phyloP scores from a whole-genome alignment of 1,140 invertebrate genomes.

The Zaprionus davidi region DNA sequence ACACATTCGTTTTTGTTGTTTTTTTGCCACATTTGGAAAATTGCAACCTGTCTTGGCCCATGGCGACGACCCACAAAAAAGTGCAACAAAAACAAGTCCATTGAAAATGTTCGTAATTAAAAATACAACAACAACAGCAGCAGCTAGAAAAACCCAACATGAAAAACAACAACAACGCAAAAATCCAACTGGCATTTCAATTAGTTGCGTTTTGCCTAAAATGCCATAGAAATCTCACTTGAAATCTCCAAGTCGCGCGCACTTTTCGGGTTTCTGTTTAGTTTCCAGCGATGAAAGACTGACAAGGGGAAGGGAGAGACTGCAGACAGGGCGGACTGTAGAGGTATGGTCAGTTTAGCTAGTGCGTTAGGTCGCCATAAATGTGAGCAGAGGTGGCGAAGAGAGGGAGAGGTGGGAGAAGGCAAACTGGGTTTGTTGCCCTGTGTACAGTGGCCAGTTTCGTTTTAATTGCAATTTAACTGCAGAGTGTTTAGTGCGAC shows the following conservation, averaged over 20 bases:
- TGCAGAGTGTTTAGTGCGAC: conserved; percentile 56
- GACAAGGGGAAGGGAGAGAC: not conserved
- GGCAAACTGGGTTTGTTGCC: conserved; percentile 24
- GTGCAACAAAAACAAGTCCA: conserved; percentile 60
- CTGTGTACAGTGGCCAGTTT: conserved; percentile 28
- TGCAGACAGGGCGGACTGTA: not conserved
- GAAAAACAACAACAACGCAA: conserved; percentile 25
- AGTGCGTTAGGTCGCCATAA: conserved; percentile 9
- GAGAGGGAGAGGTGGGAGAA: not conserved
- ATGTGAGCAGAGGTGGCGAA: not conserved
- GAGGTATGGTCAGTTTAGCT: conserved; percentile 3
- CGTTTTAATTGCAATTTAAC: conserved; percentile 75
- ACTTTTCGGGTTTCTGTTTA: conserved; percentile 60
- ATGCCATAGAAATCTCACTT: conserved; percentile 53
- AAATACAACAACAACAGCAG: conserved; percentile 47
- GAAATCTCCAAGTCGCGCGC: conserved; percentile 42
- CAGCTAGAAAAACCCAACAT: conserved; percentile 12
- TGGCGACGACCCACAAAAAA: conserved; percentile 72
- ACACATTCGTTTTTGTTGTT: conserved; percentile 39
- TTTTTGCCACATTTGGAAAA: conserved; percentile 44
- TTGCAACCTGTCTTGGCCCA: conserved; percentile 70
- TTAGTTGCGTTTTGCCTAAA: conserved; percentile 63
- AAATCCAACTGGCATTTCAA: conserved; percentile 72
- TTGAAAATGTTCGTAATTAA: conserved; percentile 69
- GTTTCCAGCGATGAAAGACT: conserved; percentile 36